phyloP scores from a whole-genome alignment of 64 coral and sea anemone species.

The Montipora efflorescens region DNA sequence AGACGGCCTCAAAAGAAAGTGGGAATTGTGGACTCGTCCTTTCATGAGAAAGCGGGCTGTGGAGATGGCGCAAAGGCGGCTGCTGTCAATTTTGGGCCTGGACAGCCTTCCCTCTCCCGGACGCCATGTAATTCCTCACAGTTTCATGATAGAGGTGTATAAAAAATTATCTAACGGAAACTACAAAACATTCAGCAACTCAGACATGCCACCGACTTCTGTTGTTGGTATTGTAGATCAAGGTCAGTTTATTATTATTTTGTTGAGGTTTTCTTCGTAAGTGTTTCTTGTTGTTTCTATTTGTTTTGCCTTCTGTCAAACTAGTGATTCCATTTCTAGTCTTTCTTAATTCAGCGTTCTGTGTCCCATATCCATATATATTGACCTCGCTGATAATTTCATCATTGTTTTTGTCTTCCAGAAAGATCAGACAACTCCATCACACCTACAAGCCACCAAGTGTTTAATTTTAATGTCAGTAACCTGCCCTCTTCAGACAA shows the following conservation, averaged over 20 bases:
- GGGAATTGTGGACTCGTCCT: slow-evolving; percentile 74
- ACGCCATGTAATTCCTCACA: slow-evolving; percentile 86
- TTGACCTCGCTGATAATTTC: background rate
- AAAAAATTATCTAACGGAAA: slow-evolving; percentile 76
- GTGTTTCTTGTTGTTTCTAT: slow-evolving; percentile 85
- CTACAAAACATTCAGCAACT: slow-evolving; percentile 41
- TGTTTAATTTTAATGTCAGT: slow-evolving; percentile 89
- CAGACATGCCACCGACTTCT: slow-evolving; percentile 58
- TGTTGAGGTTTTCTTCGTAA: slow-evolving; percentile 49
- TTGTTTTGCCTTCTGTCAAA: slow-evolving; percentile 70
- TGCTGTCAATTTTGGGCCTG: slow-evolving; percentile 82
- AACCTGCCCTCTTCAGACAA: slow-evolving; percentile 73
- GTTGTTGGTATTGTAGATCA: slow-evolving; percentile 92
- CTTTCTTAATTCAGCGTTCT: slow-evolving; percentile 28
- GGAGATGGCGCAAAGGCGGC: slow-evolving; percentile 84
- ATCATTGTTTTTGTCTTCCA: slow-evolving; percentile 56
- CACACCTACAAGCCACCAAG: slow-evolving; percentile 54
- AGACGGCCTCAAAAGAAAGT: slow-evolving; percentile 63
- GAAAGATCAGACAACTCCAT: slow-evolving; percentile 74
- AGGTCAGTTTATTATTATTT: slow-evolving; percentile 81
- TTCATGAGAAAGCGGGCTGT: slow-evolving; percentile 78
- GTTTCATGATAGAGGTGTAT: slow-evolving; percentile 92
- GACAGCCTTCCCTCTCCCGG: slow-evolving; percentile 76
- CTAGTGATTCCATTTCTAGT: slow-evolving; percentile 51
- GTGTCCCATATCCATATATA: background rate